Conservation (phyloP, 2,797 vertebrate species). For the Gambelia wislizenii region DNA sequence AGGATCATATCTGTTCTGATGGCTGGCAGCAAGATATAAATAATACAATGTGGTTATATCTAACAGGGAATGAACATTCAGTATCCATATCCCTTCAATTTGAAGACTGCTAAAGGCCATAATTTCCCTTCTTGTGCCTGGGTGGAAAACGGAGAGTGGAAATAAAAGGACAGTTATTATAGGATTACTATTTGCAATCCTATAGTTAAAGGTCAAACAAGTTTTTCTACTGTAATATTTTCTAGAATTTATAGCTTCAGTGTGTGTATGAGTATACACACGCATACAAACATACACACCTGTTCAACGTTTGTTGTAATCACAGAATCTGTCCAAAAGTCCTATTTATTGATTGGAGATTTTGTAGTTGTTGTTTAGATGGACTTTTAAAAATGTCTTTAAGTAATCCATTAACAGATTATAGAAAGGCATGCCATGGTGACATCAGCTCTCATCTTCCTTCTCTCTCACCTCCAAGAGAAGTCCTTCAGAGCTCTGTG, state of each 20-base stretch:
- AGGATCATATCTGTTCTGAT: conserved; percentile 53
- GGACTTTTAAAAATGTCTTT: neutral
- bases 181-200: conserved; percentile 71
- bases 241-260: conserved; percentile 64
- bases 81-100: conserved; percentile 66
- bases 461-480: neutral
- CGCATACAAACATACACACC: neutral
- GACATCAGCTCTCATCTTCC: neutral
- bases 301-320: conserved; percentile 56
- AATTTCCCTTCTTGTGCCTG: conserved; percentile 61
- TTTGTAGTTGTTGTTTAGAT: neutral
- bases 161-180: conserved; percentile 76
- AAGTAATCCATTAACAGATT: neutral
- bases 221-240: conserved; percentile 70
- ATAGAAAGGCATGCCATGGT: neutral
- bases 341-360: neutral
- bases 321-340: neutral
- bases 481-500: neutral
- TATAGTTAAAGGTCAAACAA: conserved; percentile 71
- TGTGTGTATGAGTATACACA: conserved; percentile 13
- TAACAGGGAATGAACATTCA: conserved; percentile 66
- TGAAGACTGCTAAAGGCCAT: conserved; percentile 74
- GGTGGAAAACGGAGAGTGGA: conserved; percentile 36
- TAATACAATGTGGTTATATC: conserved; percentile 58
- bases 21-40: conserved; percentile 61